phyloP scores from a whole-genome alignment of 2,888 invertebrate species.

The Eumacrocentrus americanus region DNA sequence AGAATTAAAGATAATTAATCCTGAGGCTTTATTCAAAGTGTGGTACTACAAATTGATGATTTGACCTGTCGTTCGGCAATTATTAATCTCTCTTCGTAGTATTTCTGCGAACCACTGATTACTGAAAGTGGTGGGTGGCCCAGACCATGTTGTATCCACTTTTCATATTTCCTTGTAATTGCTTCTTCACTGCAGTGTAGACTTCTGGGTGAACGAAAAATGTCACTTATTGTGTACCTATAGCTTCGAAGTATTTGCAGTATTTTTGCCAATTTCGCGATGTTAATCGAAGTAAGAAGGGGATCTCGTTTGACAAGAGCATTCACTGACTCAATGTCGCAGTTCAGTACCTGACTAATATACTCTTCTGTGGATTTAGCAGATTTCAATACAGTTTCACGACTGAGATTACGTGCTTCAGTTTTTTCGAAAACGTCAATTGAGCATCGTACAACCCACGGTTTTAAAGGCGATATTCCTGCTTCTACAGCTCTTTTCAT shows the following conservation, averaged over 20 bases:
- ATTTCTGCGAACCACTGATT: neutral
- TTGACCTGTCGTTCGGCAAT: neutral
- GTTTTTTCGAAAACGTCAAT: neutral
- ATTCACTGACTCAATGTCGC: conserved; percentile 2
- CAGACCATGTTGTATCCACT: neutral
- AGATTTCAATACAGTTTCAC: neutral
- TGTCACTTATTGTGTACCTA: conserved; percentile 30
- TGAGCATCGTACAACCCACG: conserved; percentile 32
- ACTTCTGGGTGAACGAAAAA: neutral
- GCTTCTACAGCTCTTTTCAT: neutral
- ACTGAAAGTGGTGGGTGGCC: neutral
- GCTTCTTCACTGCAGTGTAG: conserved; percentile 3
- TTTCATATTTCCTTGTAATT: neutral
- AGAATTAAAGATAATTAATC: conserved; percentile 23
- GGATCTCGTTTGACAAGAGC: neutral
- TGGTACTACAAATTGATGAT: too few relatives aligned
- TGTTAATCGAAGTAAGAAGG: rapidly evolving
- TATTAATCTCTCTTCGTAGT: neutral
- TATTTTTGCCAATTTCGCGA: conserved; percentile 6
- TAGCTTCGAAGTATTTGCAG: neutral
- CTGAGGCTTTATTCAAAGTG: too few relatives aligned
- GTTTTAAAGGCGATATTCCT: conserved; percentile 17
- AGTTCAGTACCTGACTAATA: conserved; percentile 22
- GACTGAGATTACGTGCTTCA: conserved; percentile 24
- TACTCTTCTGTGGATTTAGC: neutral